phyloP scores from a whole-genome alignment of 2,113 vertebrate species.

The Oceanites oceanicus region DNA sequence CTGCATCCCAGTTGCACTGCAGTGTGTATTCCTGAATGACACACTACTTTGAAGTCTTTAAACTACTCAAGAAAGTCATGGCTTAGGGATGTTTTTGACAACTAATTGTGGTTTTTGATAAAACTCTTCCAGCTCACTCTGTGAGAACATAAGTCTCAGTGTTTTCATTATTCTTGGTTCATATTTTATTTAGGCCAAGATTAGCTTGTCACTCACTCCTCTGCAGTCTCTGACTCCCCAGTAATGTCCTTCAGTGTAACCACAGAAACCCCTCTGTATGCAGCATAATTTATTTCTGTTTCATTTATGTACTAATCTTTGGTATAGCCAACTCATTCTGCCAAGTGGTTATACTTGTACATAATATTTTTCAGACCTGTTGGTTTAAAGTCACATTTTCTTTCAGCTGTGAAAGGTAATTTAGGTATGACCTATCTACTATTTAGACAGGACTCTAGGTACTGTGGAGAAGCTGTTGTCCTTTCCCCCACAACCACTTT shows the following conservation, averaged over 20 bases:
- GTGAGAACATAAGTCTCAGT: background rate
- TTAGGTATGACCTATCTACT: background rate
- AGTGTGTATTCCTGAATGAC: background rate
- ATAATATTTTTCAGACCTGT: background rate
- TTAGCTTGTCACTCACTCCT: background rate
- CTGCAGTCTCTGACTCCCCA: background rate
- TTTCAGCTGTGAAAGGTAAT: background rate
- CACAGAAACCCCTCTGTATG: background rate
- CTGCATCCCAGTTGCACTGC: background rate
- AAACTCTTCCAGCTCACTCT: background rate
- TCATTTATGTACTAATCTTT: background rate
- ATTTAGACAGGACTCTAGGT: background rate
- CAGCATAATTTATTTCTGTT: background rate
- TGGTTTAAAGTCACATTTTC: background rate
- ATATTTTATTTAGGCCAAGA: conserved; percentile 45
- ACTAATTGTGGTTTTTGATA: conserved; percentile 33
- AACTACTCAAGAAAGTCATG: conserved; percentile 1
- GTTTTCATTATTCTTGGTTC: conserved; percentile 12
- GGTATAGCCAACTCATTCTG: background rate
- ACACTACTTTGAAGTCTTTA: conserved; percentile 42
- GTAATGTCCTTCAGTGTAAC: background rate
- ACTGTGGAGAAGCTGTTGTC: background rate
- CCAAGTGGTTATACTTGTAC: background rate
- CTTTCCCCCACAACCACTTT: background rate
- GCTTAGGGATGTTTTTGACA: conserved; percentile 20